Percentiles rank a stretch among this genome's conserved stretches.
Evolutionary conservation across 2,888 invertebrate genomes (phyloP).

Genomic region (Ceramica pisi): DNA sequence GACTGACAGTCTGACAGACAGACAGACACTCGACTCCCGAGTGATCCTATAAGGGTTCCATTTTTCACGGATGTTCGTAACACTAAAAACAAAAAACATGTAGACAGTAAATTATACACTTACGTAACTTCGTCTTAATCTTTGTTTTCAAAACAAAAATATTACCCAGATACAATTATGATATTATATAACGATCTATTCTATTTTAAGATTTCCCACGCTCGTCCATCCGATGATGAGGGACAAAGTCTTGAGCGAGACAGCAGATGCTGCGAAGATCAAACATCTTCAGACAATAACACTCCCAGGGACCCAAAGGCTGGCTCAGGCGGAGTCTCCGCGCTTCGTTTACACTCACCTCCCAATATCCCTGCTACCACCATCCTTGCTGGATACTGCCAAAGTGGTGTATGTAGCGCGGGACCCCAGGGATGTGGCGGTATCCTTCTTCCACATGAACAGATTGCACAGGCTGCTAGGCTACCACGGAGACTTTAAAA

Average conservation of each 20-base stretch:
- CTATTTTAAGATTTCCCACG: constrained; percentile 32
- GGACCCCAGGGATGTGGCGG: constrained; percentile 95
- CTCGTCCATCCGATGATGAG: constrained; percentile 24
- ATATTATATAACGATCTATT: not conserved
- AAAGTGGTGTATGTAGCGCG: constrained; percentile 94
- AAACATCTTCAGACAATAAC: constrained; percentile 44
- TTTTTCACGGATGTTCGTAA: too few species aligned
- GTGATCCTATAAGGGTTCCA: too few species aligned
- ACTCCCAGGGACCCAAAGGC: constrained; percentile 33
- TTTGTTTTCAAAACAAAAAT: not conserved
- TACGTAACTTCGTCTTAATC: not conserved
- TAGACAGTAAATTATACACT: not conserved
- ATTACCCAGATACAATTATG: too few species aligned
- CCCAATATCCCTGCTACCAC: constrained; percentile 93
- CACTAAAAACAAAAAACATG: too few species aligned
- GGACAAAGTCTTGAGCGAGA: constrained; percentile 6
- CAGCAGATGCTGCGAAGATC: constrained; percentile 75
- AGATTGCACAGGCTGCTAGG: constrained; percentile 91
- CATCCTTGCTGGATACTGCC: constrained; percentile 84
- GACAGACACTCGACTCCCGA: too few species aligned
- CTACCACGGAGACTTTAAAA: constrained; percentile 90
- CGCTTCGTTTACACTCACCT: constrained; percentile 90
- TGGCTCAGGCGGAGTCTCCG: constrained; percentile 48
- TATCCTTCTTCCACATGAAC: constrained; percentile 94
- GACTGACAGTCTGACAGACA: too few species aligned